These are phyloP conservation scores for Passer montanus DNA, from an alignment of 2,113 vertebrate species.

Conservation along the genomic window DNA sequence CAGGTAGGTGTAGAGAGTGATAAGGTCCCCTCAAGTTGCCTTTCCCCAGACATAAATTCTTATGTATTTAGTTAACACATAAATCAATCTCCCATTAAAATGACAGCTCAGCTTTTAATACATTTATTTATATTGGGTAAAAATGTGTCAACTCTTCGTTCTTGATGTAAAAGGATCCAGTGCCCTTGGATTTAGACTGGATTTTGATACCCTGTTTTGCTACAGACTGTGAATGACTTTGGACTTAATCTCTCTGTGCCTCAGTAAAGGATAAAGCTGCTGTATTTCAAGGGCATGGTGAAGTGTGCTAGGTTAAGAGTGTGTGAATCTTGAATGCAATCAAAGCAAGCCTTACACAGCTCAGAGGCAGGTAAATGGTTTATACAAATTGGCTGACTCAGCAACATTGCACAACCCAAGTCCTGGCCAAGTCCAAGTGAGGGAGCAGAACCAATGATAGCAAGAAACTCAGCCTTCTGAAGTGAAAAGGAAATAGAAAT, in stretches of 20 bases:
- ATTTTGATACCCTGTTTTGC: neutral
- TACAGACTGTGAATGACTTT: neutral
- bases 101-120: neutral
- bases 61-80: neutral
- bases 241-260: neutral
- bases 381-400: neutral
- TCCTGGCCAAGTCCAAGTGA: neutral
- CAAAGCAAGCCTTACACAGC: neutral
- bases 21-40: accelerated
- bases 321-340: neutral
- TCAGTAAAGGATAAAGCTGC: neutral
- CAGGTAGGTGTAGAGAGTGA: neutral
- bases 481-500: neutral
- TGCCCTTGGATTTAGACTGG: neutral
- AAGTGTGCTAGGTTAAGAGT: neutral
- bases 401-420: neutral
- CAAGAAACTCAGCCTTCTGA: neutral
- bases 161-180: neutral
- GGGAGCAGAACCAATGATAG: neutral
- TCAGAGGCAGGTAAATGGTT: neutral
- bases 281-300: neutral
- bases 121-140: neutral
- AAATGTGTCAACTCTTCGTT: neutral
- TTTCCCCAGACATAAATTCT: neutral
- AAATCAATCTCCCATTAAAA: neutral